Evolutionary conservation across 1,140 invertebrate genomes (phyloP), one percentile per base, ranked within the genome.

Genomic region (Whitmania pigra): DNA sequence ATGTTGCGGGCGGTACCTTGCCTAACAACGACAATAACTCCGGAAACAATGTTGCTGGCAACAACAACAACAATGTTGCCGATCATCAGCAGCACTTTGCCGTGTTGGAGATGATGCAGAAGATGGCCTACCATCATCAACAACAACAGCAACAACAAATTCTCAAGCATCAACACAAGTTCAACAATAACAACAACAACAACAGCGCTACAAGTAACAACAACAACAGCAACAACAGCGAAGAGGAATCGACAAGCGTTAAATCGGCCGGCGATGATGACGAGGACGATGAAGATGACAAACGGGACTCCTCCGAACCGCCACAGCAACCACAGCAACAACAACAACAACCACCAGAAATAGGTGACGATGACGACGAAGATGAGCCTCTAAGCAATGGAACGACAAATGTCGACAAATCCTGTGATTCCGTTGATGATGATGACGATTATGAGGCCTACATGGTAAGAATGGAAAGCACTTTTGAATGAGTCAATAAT

Each of bases 361-460:
- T 31, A 2, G 69, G 53, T 54, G 53, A 70, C 20, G 53, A 70
- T n/a, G 69, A 70, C n/a, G 69, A 70, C 29, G 69, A 49, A 18
- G 69, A 54, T 70, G 69, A 70, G 9, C 36, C 43, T 70, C 20
- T 49, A 5, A 36, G 53, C 43, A 53, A 53, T 13, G 29, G 22
- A 22, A 63, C 22, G 57, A 63, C 57, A 7, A 31, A 22, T 63
- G 57, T 18, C 3, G 57, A 22, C 29, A 31, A 25, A 25, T 22
- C 57, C 29, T 9, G 18, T n/a, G 57, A 63, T 15, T 22, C 22
- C 29, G 57, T 25, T 3, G 20, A 63, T 63, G 57, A 63, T 31
- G 57, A 63, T 1, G 57, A 63, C 29, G 57, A 63, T n/a, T 6
- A 31, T 63, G 29, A 31, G 57, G 57, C 29, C 5, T 68, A 40